phyloP scores from a whole-genome alignment of 2,113 vertebrate genomes.

The Oceanites oceanicus region DNA sequence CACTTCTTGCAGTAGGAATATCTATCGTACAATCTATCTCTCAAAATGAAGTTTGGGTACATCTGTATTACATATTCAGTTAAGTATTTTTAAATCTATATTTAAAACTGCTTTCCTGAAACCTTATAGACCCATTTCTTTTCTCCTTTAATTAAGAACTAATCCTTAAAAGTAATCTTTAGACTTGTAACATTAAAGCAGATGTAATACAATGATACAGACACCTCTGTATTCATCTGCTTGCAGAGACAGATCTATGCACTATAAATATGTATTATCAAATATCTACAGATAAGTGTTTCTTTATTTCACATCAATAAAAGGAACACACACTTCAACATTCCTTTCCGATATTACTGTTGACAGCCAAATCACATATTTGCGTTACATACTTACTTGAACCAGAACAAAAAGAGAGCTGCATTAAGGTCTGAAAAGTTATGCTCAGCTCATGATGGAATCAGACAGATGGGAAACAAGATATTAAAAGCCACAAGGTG shows the following conservation, averaged over 20 bases:
- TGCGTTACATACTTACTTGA: slow-evolving; percentile 19
- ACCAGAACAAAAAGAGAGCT: slow-evolving; percentile 51
- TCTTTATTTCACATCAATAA: slow-evolving; percentile 48
- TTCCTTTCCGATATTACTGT: slow-evolving; percentile 51
- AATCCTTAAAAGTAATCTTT: slow-evolving; percentile 37
- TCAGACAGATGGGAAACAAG: slow-evolving; percentile 68
- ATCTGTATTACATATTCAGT: not conserved
- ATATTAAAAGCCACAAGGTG: slow-evolving; percentile 64
- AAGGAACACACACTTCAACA: slow-evolving; percentile 44
- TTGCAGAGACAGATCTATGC: slow-evolving; percentile 40
- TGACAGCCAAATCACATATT: slow-evolving; percentile 34
- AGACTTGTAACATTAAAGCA: slow-evolving; percentile 38
- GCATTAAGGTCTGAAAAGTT: slow-evolving; percentile 55
- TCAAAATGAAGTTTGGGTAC: not conserved
- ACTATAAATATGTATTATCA: slow-evolving; percentile 18
- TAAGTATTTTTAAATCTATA: not conserved
- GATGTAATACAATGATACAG: slow-evolving; percentile 10
- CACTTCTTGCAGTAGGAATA: not conserved
- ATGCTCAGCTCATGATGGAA: slow-evolving; percentile 48
- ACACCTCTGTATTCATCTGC: slow-evolving; percentile 25
- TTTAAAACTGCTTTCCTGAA: slow-evolving; percentile 7
- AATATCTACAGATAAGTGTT: not conserved
- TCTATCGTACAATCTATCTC: not conserved
- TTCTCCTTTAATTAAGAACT: slow-evolving; percentile 48
- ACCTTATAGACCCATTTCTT: slow-evolving; percentile 4